Evolutionary conservation across 2,797 vertebrate genomes (phyloP).

Genomic region (Molothrus ater): DNA sequence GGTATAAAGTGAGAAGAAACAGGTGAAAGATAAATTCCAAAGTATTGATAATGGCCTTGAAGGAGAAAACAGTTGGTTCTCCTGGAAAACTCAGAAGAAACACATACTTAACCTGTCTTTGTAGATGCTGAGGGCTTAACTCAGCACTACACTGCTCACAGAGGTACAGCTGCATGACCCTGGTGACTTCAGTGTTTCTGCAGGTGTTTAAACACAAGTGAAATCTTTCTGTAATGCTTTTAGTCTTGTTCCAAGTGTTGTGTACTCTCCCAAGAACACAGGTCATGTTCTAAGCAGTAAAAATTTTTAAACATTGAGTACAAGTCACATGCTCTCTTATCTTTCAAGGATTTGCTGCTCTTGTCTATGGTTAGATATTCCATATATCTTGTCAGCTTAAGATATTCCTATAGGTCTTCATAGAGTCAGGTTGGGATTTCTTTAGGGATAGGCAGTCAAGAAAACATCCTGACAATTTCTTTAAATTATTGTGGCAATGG

Average conservation of each 20-base stretch:
- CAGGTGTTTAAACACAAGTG: slow-evolving; percentile 3
- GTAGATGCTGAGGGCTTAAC: background rate
- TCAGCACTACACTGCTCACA: background rate
- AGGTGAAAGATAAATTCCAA: background rate
- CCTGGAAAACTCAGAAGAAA: background rate
- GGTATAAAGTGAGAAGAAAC: background rate
- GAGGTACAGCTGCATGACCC: slow-evolving; percentile 37
- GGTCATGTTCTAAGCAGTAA: background rate
- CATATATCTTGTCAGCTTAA: background rate
- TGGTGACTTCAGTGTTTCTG: background rate
- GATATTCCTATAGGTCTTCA: background rate
- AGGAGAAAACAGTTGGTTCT: background rate
- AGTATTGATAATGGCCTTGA: background rate
- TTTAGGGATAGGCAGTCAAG: background rate
- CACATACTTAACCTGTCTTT: background rate
- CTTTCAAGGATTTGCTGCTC: background rate
- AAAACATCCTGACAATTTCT: background rate
- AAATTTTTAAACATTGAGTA: background rate
- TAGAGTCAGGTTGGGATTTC: background rate
- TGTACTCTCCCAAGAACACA: background rate
- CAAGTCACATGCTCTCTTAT: background rate
- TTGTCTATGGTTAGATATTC: background rate
- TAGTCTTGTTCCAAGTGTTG: slow-evolving; percentile 22
- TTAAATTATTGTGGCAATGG: background rate
- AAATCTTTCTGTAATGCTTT: slow-evolving; percentile 6